These are phyloP conservation scores for Frieseomelitta varia DNA, from an alignment of 1,140 invertebrate species.

Conservation along the genomic window DNA sequence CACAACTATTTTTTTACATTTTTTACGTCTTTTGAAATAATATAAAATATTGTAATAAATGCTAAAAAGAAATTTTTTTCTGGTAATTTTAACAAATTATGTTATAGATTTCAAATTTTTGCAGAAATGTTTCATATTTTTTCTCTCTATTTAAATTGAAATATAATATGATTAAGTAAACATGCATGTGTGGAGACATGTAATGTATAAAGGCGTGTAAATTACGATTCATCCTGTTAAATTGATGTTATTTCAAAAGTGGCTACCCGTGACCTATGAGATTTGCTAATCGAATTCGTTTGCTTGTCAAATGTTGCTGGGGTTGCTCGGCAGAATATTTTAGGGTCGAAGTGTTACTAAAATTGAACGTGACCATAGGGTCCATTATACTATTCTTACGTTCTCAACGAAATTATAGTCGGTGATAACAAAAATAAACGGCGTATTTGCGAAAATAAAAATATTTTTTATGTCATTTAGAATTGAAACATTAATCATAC, in stretches of 20 bases:
- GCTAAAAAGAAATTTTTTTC: too few relatives aligned
- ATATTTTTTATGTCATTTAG: not conserved
- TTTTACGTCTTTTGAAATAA: too few relatives aligned
- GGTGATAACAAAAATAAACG: constrained; percentile 2
- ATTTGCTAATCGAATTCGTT: constrained; percentile 64
- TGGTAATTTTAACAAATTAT: not conserved
- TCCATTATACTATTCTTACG: constrained; percentile 21
- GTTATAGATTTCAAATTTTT: not conserved
- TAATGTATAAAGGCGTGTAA: too few relatives aligned
- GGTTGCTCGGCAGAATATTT: constrained; percentile 52
- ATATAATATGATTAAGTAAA: not conserved
- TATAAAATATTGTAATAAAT: too few relatives aligned
- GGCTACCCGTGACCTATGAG: constrained; percentile 49
- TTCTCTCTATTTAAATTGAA: not conserved
- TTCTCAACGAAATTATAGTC: constrained; percentile 28
- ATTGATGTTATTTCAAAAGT: constrained; percentile 48
- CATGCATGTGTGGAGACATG: not conserved
- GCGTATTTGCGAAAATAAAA: too few relatives aligned
- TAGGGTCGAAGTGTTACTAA: constrained; percentile 38
- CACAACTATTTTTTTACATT: too few relatives aligned
- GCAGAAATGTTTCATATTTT: too few relatives aligned
- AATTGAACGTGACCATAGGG: constrained; percentile 25
- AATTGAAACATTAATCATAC: not conserved
- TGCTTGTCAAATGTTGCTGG: constrained; percentile 35
- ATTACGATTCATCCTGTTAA: constrained; percentile 25